Conservation (phyloP, 2,888 invertebrate genomes). For the Antitype chi region DNA sequence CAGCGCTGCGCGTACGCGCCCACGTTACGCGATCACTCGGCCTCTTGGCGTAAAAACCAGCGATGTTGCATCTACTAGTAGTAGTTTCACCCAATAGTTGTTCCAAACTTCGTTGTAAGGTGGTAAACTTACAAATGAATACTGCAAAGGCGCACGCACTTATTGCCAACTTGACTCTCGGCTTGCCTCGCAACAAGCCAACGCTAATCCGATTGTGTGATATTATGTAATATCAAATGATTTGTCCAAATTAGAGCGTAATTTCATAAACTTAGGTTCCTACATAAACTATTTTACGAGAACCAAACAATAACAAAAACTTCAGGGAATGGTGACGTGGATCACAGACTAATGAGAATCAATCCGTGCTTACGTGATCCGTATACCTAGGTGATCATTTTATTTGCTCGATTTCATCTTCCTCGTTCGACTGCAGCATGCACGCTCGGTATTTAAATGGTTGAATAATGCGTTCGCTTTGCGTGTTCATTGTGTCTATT, state of each 20-base stretch:
- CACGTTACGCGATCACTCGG: conserved; percentile 81
- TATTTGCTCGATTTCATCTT: conserved; percentile 53
- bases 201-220: conserved; percentile 7
- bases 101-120: conserved; percentile 27
- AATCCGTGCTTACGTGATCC: conserved; percentile 59
- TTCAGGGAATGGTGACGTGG: conserved; percentile 25
- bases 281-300: neutral
- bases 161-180: neutral
- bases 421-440: conserved; percentile 43
- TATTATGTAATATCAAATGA: conserved; percentile 1
- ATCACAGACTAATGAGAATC: conserved; percentile 58
- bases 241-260: conserved; percentile 23
- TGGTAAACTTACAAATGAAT: conserved; percentile 10
- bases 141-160: neutral
- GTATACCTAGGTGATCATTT: conserved; percentile 38
- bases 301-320: conserved; percentile 5
- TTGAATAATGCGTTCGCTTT: conserved; percentile 53
- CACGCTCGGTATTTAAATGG: conserved; percentile 41
- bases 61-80: conserved; percentile 59
- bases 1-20: conserved; percentile 82
- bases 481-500: conserved; percentile 56
- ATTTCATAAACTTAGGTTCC: neutral
- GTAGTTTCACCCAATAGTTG: conserved; percentile 31
- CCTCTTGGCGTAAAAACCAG: conserved; percentile 68
- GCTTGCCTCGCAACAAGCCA: neutral